Conservation (phyloP, 2,888 invertebrate species). For the Caenorhabditis virilis region DNA sequence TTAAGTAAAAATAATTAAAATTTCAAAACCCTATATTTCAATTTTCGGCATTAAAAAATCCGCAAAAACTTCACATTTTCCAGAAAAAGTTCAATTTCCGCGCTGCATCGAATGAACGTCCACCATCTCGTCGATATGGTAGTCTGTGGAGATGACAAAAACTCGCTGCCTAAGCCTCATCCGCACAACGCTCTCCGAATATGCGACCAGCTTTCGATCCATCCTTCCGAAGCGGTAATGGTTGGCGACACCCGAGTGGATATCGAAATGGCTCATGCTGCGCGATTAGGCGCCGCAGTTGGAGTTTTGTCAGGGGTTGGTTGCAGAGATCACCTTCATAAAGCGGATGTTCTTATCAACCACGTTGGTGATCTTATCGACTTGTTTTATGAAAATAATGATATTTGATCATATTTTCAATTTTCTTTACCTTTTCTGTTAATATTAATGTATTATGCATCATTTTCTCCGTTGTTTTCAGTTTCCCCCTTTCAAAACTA, state of each 20-base stretch:
- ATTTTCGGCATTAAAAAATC: background rate
- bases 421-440: too few relatives aligned
- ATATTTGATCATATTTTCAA: background rate
- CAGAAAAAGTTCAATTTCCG: conserved; percentile 58
- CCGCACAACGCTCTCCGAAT: conserved; percentile 70
- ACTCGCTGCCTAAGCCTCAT: conserved; percentile 70
- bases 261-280: conserved; percentile 70
- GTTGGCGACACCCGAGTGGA: conserved; percentile 72
- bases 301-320: conserved; percentile 71
- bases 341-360: conserved; percentile 54
- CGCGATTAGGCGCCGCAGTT: conserved; percentile 70
- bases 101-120: conserved; percentile 56
- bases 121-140: conserved; percentile 69
- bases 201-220: conserved; percentile 55
- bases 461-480: too few relatives aligned
- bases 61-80: conserved; percentile 13
- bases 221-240: conserved; percentile 69
- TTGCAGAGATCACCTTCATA: conserved; percentile 57
- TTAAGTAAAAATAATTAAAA: too few relatives aligned
- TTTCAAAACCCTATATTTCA: background rate
- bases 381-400: conserved; percentile 21
- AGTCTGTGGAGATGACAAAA: conserved; percentile 71
- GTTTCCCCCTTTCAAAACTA: too few relatives aligned
- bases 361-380: conserved; percentile 29
- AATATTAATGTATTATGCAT: too few relatives aligned